Base-by-base conservation (phyloP, 2,797 vertebrate genomes). In the Coranthus polyacanthus region DNA sequence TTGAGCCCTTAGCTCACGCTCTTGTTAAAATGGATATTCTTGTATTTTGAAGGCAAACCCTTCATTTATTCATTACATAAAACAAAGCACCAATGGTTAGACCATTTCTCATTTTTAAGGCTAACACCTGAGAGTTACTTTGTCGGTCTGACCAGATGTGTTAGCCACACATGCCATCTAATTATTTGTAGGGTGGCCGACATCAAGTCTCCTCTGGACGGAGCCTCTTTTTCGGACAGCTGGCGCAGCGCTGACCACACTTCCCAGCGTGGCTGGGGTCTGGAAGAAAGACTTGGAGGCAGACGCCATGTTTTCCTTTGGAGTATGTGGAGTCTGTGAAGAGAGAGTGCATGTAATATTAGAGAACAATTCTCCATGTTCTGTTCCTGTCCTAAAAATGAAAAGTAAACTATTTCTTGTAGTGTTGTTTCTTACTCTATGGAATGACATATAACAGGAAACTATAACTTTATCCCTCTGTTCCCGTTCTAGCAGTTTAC, bases 171-270 rank as follows among this genome's bases (percentile, higher is more conserved):
- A 1, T 6, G 21, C 12, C 7, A 0, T 68, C 83, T 92, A 95
- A 71, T 93, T 91, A 41, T 89, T 54, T 0, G 87, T 87, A 0
- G 88, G 70, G 74, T 93, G 94, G 43, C 94, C 92, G 38, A 98
- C 91, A 72, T 99, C 95, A 26, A 99, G 93, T 66, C 95, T 95
- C 82, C 97, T 95, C 88, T 98, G 97, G 3, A 92, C 97, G 0
- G 96, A 96, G 72, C 94, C 94, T 72, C 83, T 89, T 72, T 88
- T 96, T 53, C 92, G 86, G 42, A 84, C 79, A 0, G 78, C 56
- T 0, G 90, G 54, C 1, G 85, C 78, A 5, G 88, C 60, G 9
- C 92, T 84, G 75, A 78, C 60, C 21, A 55, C 56, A 17, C 26
- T 55, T 63, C 91, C 93, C 12, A 95, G 91, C 36, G 93, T 94